Evolutionary conservation across 2,113 vertebrate genomes (phyloP), one percentile per base, ranked within the genome.

Genomic region (Ariopsis seemanni): DNA sequence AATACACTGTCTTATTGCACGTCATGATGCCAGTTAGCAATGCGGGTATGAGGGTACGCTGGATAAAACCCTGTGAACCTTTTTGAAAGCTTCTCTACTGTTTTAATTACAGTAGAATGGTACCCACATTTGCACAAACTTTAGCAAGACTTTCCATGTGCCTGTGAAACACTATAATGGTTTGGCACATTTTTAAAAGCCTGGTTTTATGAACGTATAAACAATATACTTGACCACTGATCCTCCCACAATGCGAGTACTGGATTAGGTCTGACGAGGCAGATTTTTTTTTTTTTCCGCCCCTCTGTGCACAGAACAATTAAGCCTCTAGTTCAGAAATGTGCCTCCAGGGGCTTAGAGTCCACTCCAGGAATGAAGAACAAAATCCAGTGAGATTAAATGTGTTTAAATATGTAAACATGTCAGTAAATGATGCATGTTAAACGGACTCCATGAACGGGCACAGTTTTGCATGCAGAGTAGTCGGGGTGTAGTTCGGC

Each of bases 201-300:
- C 57, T 85, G 83, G 58, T 88, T 82, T 85, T 85, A 88, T 53
- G 81, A 79, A 62, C 27, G 2, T 88, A 85, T 88, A 85, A 90
- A 85, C 81, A 79, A 78, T 83, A 85, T 57, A 77, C 65, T 89
- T 87, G 82, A 86, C 82, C 86, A 84, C 63, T 57, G 86, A 74
- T 79, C 79, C 71, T 77, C 86, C 80, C 72, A 53, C 63, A 69
- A 42, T 80, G 80, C 75, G 77, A 72, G 60, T 78, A 52, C 67
- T 88, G 80, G 82, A 86, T 83, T 87, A 27, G 83, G 86, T 88
- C 83, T 74, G 86, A 86, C 82, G 69, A 78, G 72, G 79, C 89
- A 88, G 60, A 14, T 50, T 71, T 18, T 22, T 85, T 69, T 84
- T 55, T 53, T 22, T 22, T 22, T 4, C 20, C 42, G 42, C 71